Evolutionary conservation across 2,113 vertebrate species (phyloP).

Genomic region (Corythornis cristatus): DNA sequence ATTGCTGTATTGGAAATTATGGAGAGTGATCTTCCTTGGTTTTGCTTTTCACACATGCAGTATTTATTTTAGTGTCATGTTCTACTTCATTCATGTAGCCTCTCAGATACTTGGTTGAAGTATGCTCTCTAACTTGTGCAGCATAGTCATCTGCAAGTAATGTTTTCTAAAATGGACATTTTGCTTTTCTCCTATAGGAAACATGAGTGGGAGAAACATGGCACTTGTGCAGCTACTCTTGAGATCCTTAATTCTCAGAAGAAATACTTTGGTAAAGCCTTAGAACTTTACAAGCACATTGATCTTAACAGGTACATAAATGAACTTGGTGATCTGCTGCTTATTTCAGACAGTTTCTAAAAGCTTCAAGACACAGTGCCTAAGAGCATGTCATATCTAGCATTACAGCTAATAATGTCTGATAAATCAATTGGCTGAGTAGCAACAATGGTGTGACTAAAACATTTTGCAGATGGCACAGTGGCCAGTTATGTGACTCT

Average conservation of each 20-base stretch:
- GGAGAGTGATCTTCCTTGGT: neutral
- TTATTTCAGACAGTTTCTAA: neutral
- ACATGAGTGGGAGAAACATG: constrained; percentile 83
- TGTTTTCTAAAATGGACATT: neutral
- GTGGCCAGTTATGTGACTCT: neutral
- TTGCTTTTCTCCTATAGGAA: constrained; percentile 61
- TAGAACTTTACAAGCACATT: constrained; percentile 69
- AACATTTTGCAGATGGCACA: constrained; percentile 41
- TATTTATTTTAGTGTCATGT: neutral
- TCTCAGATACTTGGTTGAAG: neutral
- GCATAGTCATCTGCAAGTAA: neutral
- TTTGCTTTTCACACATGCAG: neutral
- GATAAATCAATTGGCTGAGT: neutral
- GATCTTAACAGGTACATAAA: constrained; percentile 73
- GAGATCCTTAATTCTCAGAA: constrained; percentile 69
- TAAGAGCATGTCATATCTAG: neutral
- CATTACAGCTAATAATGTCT: neutral
- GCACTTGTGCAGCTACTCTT: constrained; percentile 79
- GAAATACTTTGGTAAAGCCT: constrained; percentile 78
- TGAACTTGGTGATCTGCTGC: accelerated
- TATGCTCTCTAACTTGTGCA: neutral
- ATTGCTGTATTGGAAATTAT: neutral
- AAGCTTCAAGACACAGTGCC: neutral
- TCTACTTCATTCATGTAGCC: neutral
- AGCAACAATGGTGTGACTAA: neutral